phyloP scores from a whole-genome alignment of 2,888 invertebrate genomes.

The Polylopha cassiicola region DNA sequence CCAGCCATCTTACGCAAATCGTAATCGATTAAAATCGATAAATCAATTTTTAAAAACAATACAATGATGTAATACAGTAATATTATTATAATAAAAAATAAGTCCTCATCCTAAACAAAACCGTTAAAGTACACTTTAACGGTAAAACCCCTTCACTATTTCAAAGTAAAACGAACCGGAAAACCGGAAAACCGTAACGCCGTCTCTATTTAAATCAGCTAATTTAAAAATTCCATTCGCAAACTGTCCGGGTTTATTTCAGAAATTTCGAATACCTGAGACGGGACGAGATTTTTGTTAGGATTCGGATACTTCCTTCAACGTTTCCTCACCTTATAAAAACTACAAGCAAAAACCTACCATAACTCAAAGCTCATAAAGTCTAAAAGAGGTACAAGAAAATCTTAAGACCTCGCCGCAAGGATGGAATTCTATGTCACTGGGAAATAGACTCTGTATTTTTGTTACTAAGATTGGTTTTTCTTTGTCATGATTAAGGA shows the following conservation, averaged over 20 bases:
- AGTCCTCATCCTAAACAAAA: no score
- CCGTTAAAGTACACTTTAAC: not conserved
- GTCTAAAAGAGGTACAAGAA: no score
- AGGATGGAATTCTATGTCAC: not conserved
- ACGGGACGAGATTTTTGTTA: conserved; percentile 25
- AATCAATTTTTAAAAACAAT: no score
- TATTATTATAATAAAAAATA: no score
- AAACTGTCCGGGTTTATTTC: conserved; percentile 28
- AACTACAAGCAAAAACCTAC: conserved; percentile 1
- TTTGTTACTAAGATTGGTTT: conserved; percentile 1
- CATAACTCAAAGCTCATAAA: no score
- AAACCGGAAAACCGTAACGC: conserved; percentile 9
- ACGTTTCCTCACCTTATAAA: conserved; percentile 11
- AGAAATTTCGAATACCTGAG: conserved; percentile 27
- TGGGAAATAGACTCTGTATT: conserved; percentile 2
- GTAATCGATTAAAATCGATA: no score
- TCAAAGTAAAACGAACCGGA: no score
- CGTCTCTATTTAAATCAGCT: conserved; percentile 21
- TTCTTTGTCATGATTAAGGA: conserved; percentile 15
- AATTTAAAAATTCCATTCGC: conserved; percentile 23
- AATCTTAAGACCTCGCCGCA: conserved; percentile 7
- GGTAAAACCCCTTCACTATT: conserved; percentile 2
- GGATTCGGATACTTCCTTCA: conserved; percentile 23
- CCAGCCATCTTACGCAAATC: no score
- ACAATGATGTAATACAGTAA: no score